Conservation (phyloP, 2,113 vertebrate species). For the Ageneiosus marmoratus region DNA sequence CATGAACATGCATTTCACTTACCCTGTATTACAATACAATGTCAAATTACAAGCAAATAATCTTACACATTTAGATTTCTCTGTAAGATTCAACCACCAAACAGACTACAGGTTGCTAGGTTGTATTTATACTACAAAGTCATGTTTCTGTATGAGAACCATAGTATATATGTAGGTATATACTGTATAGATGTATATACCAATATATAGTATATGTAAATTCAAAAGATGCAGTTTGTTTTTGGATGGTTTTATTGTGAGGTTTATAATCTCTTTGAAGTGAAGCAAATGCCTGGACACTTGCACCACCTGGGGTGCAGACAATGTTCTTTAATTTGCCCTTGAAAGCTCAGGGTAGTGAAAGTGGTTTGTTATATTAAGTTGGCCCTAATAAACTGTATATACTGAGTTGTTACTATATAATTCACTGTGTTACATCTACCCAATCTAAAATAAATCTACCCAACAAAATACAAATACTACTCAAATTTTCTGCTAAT, state of each 20-base stretch:
- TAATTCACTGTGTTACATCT: neutral
- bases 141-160: neutral
- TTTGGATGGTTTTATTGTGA: neutral
- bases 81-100: too few relatives aligned
- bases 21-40: neutral
- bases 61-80: too few relatives aligned
- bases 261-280: neutral
- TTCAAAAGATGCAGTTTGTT: neutral
- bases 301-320: neutral
- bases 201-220: neutral
- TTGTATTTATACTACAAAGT: neutral
- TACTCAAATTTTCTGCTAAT: neutral
- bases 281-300: neutral
- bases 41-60: neutral
- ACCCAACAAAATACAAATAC: neutral
- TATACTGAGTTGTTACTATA: neutral
- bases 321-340: neutral
- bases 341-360: neutral
- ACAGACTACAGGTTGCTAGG: neutral
- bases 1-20: neutral
- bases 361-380: neutral
- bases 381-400: neutral
- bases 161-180: neutral
- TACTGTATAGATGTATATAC: too few relatives aligned
- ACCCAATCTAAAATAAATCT: neutral